These are phyloP conservation scores for Thamnophis sirtalis DNA, from an alignment of 2,113 vertebrate species.

Conservation along the genomic window DNA sequence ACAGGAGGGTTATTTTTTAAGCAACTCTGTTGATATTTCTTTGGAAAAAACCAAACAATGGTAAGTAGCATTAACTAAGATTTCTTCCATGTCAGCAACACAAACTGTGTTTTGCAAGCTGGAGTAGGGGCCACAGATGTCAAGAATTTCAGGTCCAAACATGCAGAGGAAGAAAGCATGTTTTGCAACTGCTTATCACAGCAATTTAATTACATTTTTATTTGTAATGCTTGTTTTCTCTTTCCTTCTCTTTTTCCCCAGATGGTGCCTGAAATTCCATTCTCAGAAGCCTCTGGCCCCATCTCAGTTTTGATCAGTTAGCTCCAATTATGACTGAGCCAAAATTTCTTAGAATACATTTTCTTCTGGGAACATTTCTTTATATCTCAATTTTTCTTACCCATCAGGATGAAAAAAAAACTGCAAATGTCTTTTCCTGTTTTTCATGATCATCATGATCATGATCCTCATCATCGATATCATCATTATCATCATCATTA, in stretches of 20 bases:
- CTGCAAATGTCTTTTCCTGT: not conserved
- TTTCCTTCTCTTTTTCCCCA: not conserved
- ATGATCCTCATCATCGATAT: not conserved
- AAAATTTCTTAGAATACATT: not conserved
- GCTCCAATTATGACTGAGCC: not conserved
- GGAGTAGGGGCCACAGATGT: not conserved
- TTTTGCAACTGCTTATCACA: not conserved
- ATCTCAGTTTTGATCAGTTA: not conserved
- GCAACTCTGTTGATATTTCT: not conserved
- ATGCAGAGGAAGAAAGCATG: slow-evolving; percentile 9
- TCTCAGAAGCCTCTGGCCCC: not conserved
- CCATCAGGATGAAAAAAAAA: not conserved
- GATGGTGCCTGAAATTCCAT: not conserved
- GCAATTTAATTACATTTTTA: slow-evolving; percentile 4
- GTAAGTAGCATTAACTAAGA: not conserved
- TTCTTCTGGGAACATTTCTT: not conserved
- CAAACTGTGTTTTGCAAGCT: not conserved
- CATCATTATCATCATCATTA: too few relatives aligned
- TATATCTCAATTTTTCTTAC: not conserved
- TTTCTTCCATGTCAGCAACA: not conserved
- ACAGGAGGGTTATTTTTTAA: not conserved
- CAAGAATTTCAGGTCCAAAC: slow-evolving; percentile 27
- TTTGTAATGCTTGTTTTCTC: not conserved
- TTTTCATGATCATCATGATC: not conserved
- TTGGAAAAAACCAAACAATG: slow-evolving; percentile 18